Base-by-base conservation (phyloP, 1,140 invertebrate species). In the Hycleus cichorii region DNA sequence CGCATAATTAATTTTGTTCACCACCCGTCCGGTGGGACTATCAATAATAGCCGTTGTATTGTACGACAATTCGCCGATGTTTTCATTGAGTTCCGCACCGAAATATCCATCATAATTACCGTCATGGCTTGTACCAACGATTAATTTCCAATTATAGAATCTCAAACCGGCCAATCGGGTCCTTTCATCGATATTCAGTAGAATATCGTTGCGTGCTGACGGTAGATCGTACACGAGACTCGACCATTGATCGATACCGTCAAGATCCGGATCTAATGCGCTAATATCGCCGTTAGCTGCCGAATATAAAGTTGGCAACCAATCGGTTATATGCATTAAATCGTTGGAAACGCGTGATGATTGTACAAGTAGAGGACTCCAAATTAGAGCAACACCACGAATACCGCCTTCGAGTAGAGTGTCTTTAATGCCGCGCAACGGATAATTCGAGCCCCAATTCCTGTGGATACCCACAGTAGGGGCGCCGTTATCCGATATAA, bases 301-400 rank as follows among this genome's bases (percentile, higher is more conserved):
- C 0, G 87, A 63, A 49, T 62, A 68, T 5, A 72, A 46, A 10
- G 86, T 70, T 0, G 88, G 88, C 38, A 90, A 66, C 87, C 88
- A 90, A 72, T 90, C 88, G 50, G 79, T 79, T 9, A 90, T 78
- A 63, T 89, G 86, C 57, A 89, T 79, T 46, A 89, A 67, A 39
- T 85, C 72, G 47, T 77, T 73, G 2, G 78, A 79, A 1, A 87
- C 76, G 49, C 79, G 63, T n/a, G 71, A 70, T 0, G 66, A 64
- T 24, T 81, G 71, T 43, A 74, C 69, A 42, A 82, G 72, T 44
- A 80, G 62, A 2, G 77, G 75, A 43, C 79, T 81, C 66, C 77
- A 81, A 11, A 83, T 69, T 56, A 87, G 82, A 0, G 83, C 83
- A 2, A 75, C 75, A 4, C 78, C 82, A 42, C 86, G 70, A 1